A percentile compares a stretch with the other conserved stretches of the same genome.
Evolutionary conservation across 2,113 vertebrate genomes (phyloP).

Genomic region (Galemys pyrenaicus): DNA sequence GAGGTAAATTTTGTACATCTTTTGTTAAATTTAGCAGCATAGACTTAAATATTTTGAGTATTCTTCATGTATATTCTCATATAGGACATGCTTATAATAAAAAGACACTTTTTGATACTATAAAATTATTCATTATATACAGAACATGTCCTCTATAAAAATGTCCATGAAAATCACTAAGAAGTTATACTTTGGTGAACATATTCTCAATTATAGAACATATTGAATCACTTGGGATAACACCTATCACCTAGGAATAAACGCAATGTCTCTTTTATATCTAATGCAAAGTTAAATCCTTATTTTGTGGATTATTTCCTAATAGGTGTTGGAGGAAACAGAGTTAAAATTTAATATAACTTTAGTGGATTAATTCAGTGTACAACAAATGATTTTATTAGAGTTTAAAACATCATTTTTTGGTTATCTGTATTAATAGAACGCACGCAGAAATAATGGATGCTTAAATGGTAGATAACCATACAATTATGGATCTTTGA

Average conservation of each 20-base stretch:
- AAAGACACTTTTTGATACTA: slow-evolving; percentile 69
- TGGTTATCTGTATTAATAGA: slow-evolving; percentile 68
- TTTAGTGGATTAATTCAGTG: slow-evolving; percentile 71
- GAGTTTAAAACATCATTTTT: slow-evolving; percentile 60
- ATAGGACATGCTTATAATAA: background rate
- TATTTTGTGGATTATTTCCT: slow-evolving; percentile 53
- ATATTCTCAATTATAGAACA: slow-evolving; percentile 77
- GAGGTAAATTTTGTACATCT: background rate
- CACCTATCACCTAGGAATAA: slow-evolving; percentile 69
- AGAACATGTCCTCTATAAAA: slow-evolving; percentile 76
- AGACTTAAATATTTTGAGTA: background rate
- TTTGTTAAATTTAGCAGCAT: background rate
- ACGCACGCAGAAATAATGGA: slow-evolving; percentile 67
- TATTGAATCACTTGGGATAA: slow-evolving; percentile 67
- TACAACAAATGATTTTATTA: slow-evolving; percentile 69
- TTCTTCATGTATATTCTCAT: background rate
- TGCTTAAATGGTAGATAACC: slow-evolving; percentile 64
- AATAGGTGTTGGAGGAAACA: slow-evolving; percentile 56
- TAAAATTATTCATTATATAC: slow-evolving; percentile 77
- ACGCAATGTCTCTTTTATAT: slow-evolving; percentile 66
- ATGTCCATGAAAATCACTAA: slow-evolving; percentile 74
- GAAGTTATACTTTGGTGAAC: slow-evolving; percentile 74
- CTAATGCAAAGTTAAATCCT: slow-evolving; percentile 66
- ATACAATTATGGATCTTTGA: slow-evolving; percentile 68
- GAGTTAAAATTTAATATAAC: slow-evolving; percentile 69